Base-by-base conservation (phyloP, 2,888 invertebrate species). In the Dryocosmus kuriphilus region DNA sequence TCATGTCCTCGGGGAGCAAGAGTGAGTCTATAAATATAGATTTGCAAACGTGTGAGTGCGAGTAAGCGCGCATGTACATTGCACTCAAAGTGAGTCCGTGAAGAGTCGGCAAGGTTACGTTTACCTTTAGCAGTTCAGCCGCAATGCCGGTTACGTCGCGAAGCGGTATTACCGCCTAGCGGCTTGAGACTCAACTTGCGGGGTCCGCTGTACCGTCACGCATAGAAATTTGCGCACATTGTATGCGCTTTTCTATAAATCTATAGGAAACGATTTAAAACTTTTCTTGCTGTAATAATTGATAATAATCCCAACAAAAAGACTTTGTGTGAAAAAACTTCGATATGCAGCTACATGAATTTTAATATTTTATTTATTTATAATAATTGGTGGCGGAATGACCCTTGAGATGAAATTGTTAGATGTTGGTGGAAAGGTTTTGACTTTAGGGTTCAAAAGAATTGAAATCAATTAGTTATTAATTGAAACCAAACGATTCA, bases 61-160 rank as follows among this genome's bases (percentile, higher is more conserved):
- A 2, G 22, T n/a, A 30, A 27, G n/a, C n/a, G 46, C 16, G 65
- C 24, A 24, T 24, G 65, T 35, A 35, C n/a, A n/a, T 9, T 51
- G 63, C 22, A 67, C 46, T 67, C 67, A 41, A 46, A 16, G 30
- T 46, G 38, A 74, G 62, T 46, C 46, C 75, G 24, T 41, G 74
- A 74, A 77, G 71, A 80, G 63, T 75, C 74, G 83, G 86, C 83
- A 85, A 85, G 84, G 86, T 85, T 85, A 83, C 81, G 83, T 84
- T 83, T 81, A 81, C 83, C 82, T 85, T 81, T 84, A 80, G 84
- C 61, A 24, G 78, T 75, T 75, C 30, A 71, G 63, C 81, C 80
- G 81, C 85, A 85, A 85, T 83, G 83, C 85, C 86, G 85, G 86
- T 85, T 86, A 85, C 84, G 81, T 82, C 84, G 86, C 79, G 78